Evolutionary conservation across 2,888 invertebrate genomes (phyloP).

Genomic region (Orthosia incerta): DNA sequence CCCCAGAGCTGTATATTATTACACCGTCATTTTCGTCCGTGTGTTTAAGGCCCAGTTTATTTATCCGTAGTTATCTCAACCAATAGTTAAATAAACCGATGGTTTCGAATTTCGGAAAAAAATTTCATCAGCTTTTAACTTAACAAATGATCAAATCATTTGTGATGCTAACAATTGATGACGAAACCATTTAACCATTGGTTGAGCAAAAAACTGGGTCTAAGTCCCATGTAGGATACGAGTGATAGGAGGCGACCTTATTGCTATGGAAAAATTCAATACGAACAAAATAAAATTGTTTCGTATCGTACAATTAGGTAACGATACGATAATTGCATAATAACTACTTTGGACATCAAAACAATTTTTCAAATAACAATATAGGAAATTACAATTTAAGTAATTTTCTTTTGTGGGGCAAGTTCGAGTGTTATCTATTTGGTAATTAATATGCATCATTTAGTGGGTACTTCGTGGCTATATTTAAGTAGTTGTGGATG

Average conservation of each 20-base stretch:
- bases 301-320: background rate
- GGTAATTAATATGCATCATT: slow-evolving; percentile 13
- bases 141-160: too few species aligned
- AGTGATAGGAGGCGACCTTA: background rate
- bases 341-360: slow-evolving; percentile 10
- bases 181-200: too few species aligned
- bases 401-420: slow-evolving; percentile 15
- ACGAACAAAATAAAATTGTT: background rate
- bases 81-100: too few species aligned
- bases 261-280: slow-evolving; percentile 8
- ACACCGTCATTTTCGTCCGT: too few species aligned
- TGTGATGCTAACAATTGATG: too few species aligned
- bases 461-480: background rate
- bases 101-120: too few species aligned
- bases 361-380: slow-evolving; percentile 20
- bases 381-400: slow-evolving; percentile 7
- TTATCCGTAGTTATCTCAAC: too few species aligned
- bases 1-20: too few species aligned
- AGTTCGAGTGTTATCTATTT: slow-evolving; percentile 21
- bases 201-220: too few species aligned
- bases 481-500: background rate
- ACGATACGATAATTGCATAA: slow-evolving; percentile 12
- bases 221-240: too few species aligned
- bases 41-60: too few species aligned
- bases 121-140: too few species aligned